Conservation (phyloP, 2,113 vertebrate species). For the Erythrolamprus reginae region DNA sequence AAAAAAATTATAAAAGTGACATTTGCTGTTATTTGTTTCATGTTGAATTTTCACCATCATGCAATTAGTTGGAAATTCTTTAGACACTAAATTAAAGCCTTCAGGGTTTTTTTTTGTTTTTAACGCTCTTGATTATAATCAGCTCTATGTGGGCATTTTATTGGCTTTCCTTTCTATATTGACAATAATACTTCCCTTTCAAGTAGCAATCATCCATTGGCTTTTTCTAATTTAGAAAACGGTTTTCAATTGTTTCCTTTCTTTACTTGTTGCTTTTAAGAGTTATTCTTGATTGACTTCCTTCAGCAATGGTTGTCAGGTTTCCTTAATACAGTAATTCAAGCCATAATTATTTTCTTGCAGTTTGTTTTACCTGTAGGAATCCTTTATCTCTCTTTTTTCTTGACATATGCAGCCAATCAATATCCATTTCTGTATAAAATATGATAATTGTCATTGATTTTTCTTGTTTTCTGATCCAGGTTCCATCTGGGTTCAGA, state of each 20-base stretch:
- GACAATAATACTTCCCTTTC: neutral
- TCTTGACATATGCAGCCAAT: neutral
- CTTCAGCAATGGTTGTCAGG: neutral
- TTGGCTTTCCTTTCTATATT: neutral
- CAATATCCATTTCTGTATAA: neutral
- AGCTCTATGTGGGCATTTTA: neutral
- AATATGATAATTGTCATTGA: neutral
- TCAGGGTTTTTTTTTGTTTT: neutral
- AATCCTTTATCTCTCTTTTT: neutral
- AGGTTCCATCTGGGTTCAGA: neutral
- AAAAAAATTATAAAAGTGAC: neutral
- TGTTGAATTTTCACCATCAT: neutral
- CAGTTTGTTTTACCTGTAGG: neutral
- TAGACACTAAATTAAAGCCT: neutral
- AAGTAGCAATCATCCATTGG: neutral
- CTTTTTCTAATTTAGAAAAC: neutral
- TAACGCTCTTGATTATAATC: neutral
- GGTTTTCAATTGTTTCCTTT: neutral
- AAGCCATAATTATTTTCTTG: neutral
- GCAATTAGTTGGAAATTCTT: neutral
- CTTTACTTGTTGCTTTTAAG: neutral
- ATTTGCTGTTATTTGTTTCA: neutral
- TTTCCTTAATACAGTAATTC: neutral
- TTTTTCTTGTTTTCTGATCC: neutral
- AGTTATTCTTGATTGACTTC: neutral